These are phyloP conservation scores for Empis stercorea DNA, from an alignment of 2,888 invertebrate species.

Conservation along the genomic window DNA sequence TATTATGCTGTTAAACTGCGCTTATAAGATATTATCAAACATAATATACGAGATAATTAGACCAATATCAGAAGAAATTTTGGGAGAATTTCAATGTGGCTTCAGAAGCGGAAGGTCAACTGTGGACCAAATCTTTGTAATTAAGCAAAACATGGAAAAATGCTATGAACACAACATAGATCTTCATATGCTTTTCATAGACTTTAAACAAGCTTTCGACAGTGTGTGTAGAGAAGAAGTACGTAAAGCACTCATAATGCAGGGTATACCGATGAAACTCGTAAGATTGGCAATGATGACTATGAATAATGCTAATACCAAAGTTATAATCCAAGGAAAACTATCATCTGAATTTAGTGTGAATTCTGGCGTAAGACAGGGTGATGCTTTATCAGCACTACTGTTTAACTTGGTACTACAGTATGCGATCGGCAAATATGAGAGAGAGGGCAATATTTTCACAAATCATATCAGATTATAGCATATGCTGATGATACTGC, in stretches of 20 bases:
- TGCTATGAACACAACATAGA: slow-evolving; percentile 3
- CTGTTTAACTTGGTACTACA: not conserved
- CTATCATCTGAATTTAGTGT: not conserved
- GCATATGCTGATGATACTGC: too few species aligned
- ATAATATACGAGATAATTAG: not conserved
- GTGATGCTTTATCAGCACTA: not conserved
- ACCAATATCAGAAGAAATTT: not conserved
- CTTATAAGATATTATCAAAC: slow-evolving; percentile 1
- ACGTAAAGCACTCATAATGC: not conserved
- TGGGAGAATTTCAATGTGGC: not conserved
- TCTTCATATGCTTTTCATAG: not conserved
- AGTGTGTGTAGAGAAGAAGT: not conserved
- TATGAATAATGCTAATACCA: not conserved
- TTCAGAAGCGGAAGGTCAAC: not conserved
- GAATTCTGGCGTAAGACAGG: not conserved
- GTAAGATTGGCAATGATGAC: not conserved
- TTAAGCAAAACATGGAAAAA: not conserved
- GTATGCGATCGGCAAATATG: too few species aligned
- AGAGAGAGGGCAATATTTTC: too few species aligned
- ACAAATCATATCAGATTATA: too few species aligned
- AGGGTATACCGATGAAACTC: not conserved
- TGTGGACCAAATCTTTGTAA: not conserved
- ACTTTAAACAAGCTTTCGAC: slow-evolving; percentile 1
- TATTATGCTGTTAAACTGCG: not conserved
- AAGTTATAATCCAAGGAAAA: not conserved